Percentiles rank a stretch among this genome's conserved stretches.
Evolutionary conservation across 2,113 vertebrate species (phyloP).

Genomic region (Lepus americanus): DNA sequence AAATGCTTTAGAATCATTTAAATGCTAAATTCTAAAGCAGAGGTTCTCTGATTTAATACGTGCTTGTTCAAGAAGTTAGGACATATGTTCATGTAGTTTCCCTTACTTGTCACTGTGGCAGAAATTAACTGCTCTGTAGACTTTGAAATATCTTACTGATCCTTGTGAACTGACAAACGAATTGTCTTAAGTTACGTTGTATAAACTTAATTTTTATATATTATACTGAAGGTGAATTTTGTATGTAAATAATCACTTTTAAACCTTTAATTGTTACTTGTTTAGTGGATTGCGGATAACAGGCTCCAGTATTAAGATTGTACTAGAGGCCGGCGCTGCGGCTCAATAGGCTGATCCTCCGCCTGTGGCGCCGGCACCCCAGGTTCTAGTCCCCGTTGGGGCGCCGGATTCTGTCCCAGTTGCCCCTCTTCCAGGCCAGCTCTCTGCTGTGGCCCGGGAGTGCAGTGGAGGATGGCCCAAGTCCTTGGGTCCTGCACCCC

Average conservation of each 20-base stretch:
- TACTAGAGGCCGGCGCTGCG: not conserved
- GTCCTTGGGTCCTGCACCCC: no score
- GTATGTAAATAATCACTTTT: constrained; percentile 36
- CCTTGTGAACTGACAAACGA: not conserved
- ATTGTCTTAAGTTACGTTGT: not conserved
- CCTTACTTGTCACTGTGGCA: not conserved
- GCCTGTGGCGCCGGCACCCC: no score
- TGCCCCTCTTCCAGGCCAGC: no score
- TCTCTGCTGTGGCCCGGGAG: no score
- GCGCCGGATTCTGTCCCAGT: no score
- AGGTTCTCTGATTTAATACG: not conserved
- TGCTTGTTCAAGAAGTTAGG: not conserved
- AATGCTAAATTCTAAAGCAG: constrained; percentile 25
- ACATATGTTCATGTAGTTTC: not conserved
- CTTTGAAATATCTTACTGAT: constrained; percentile 53
- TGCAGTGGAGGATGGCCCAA: no score
- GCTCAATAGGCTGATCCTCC: no score
- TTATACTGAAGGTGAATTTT: constrained; percentile 52
- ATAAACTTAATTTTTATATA: constrained; percentile 20
- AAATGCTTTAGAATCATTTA: constrained; percentile 66
- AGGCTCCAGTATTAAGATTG: constrained; percentile 12
- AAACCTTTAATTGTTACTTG: constrained; percentile 30
- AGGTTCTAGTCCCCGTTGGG: no score
- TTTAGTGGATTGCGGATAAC: not conserved
- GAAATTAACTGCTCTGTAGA: constrained; percentile 14